Base-by-base conservation (phyloP, 2,888 invertebrate genomes). In the Julus scandinavius region DNA sequence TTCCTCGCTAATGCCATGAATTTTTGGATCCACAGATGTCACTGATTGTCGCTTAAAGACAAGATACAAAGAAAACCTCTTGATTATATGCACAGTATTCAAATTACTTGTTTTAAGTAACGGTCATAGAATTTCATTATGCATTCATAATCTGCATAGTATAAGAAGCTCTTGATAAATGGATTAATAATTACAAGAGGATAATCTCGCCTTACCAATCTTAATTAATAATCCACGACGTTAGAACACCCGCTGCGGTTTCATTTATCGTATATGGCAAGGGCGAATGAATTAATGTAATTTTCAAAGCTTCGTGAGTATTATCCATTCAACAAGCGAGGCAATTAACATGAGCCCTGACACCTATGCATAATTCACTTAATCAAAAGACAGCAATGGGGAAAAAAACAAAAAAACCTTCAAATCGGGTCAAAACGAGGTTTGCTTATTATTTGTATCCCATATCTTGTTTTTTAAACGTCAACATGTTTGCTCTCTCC, bases 351-450 rank as follows among this genome's bases (percentile, higher is more conserved):
- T 2, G 58, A 58, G 58, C 58, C 58, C 15, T n/a, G 58, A 58
- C 58, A 58, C 58, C 58, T 58, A 58, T 58, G 58, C 58, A 58
- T 58, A 58, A 58, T 58, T 58, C 58, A 58, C 58, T 58, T 58
- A n/a, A n/a, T 17, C 58, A 17, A 15, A 58, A 45, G 2, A 58
- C 58, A 58, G 58, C 58, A 45, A 45, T 45, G 41, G 41, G 41
- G 6, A 6, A 45, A 45, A 45, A 45, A 45, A 45, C n/a, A n/a
- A n/a, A n/a, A n/a, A 45, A 45, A 45, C 41, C 54, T 54, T 45
- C 41, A 45, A 45, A 45, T 2, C 41, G 58, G 58, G 58, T 58
- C 58, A 58, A 58, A 58, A 58, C 1, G 58, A 58, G 41, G 41
- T 5, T 15, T 58, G n/a, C 58, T 5, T 58, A 15, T 58, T 58